Evolutionary conservation across 1,140 invertebrate species (phyloP).

Genomic region (Atopsyche davidsoni): DNA sequence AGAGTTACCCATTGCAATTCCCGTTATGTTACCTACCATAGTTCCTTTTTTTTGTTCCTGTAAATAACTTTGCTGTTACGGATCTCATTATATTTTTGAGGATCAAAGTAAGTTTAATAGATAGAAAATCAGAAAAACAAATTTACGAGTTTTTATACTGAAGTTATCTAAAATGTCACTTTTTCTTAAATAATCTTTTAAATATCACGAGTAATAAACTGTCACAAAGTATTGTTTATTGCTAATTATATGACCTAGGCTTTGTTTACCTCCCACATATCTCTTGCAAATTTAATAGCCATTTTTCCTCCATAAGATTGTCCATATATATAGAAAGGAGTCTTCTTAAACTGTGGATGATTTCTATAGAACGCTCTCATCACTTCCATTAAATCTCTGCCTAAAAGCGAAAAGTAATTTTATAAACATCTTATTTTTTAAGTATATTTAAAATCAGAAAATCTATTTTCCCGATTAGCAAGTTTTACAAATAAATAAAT

Average conservation of each 20-base stretch:
- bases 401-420: conserved; percentile 36
- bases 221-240: no score
- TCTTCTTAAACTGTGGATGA: conserved; percentile 59
- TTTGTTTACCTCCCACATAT: conserved; percentile 58
- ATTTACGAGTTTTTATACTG: neutral
- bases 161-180: neutral
- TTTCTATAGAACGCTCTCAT: conserved; percentile 58
- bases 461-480: conserved; percentile 4
- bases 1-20: conserved; percentile 75
- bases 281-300: conserved; percentile 68
- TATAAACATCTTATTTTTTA: neutral
- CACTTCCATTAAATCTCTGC: conserved; percentile 67
- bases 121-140: no score
- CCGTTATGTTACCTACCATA: conserved; percentile 66
- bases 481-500: neutral
- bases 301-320: conserved; percentile 90
- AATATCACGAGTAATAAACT: no score
- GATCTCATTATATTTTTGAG: no score
- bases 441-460: conserved; percentile 14
- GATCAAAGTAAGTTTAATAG: no score
- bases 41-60: conserved; percentile 58
- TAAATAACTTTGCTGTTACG: conserved; percentile 7
- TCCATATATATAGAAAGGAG: conserved; percentile 74
- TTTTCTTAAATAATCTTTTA: neutral
- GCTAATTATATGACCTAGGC: no score